Base-by-base conservation (phyloP, 2,888 invertebrate genomes). In the Melolontha melolontha region DNA sequence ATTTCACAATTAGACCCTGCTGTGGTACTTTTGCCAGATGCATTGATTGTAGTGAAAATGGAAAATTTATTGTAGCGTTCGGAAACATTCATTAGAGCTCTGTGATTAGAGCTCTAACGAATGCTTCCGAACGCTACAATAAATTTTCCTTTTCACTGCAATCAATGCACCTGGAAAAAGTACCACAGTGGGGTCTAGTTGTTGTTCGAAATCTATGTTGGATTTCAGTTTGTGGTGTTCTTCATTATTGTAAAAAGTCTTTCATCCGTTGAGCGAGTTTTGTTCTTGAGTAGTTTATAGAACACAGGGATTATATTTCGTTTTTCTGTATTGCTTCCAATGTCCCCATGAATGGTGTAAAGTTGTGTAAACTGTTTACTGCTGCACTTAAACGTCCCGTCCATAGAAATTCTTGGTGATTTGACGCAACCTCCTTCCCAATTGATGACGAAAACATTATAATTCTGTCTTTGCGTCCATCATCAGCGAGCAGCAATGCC, bases 21-120 rank as follows among this genome's bases (percentile, higher is more conserved):
- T 55, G 22, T 70, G 67, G 69, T 17, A 72, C 65, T 70, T 65
- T 59, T 67, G 49, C 63, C 69, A 73, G 11, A 71, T n/a, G 12
- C 34, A 49, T 52, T 70, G 51, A 39, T 63, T 68, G 14, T 68
- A 68, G 39, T 72, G 57, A 34, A 67, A 71, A 41, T 64, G 50
- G 22, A 65, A 70, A n/a, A 29, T 12, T 42, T 49, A 68, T 62
- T 41, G 41, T 14, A 14, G 29, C 57, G n/a, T 6, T 17, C n/a
- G 66, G 65, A 47, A 66, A 68, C 47, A 64, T 66, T 44, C 49
- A 22, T 69, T 8, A 69, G 8, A 11, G 67, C n/a, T n/a, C 55
- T 39, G 40, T 63, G 55, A 67, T 54, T 50, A 51, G 55, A 68
- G 70, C 50, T 11, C 8, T 69, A 8, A 69, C 34, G 49, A 44